A percentile compares a stretch with the other conserved stretches of the same genome.
Conservation (phyloP, 2,888 invertebrate species). For the Notodonta ziczac region DNA sequence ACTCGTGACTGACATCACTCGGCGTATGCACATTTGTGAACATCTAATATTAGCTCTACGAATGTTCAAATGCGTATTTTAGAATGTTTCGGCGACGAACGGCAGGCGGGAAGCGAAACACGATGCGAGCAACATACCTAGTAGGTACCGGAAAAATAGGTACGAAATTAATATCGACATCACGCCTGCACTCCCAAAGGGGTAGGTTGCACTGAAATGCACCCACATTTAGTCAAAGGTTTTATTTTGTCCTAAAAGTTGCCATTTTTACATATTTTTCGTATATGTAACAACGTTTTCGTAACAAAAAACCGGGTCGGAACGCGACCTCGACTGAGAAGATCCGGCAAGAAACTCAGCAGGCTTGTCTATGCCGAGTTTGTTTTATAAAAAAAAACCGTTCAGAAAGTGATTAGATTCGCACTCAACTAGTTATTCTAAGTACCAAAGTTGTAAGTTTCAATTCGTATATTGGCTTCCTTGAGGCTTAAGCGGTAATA, state of each 20-base stretch:
- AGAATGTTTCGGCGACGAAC: conserved; percentile 50
- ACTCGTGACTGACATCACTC: conserved; percentile 56
- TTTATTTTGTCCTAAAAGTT: no score
- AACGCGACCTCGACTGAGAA: no score
- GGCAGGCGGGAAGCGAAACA: conserved; percentile 34
- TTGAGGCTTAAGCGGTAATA: background rate
- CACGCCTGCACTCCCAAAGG: background rate
- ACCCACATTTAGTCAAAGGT: no score
- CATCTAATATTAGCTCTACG: conserved; percentile 59
- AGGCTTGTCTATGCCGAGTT: no score
- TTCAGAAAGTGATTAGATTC: no score
- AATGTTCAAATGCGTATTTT: conserved; percentile 50
- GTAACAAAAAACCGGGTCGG: no score
- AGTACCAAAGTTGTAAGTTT: background rate
- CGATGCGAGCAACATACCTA: conserved; percentile 17
- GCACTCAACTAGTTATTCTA: background rate
- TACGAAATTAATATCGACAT: conserved; percentile 21
- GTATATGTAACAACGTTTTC: no score
- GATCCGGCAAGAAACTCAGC: no score
- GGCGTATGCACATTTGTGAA: conserved; percentile 50
- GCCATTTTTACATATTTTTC: no score
- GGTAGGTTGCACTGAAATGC: background rate
- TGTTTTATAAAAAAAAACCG: no score
- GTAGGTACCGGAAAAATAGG: conserved; percentile 16
- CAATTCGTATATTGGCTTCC: background rate